Conservation (phyloP, 2,113 vertebrate species). For the Cygnus buccinator region DNA sequence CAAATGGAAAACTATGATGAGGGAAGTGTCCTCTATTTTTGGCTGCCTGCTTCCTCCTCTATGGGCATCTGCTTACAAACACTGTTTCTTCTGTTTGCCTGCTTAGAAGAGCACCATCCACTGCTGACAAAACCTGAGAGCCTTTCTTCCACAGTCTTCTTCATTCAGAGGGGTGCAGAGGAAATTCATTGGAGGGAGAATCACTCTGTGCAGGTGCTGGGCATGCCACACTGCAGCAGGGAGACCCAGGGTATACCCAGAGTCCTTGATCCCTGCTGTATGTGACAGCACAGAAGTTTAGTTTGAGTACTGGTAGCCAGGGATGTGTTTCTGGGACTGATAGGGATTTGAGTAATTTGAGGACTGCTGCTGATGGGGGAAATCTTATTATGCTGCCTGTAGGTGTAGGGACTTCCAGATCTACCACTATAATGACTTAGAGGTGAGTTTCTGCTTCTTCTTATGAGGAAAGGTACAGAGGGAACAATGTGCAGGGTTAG, state of each 20-base stretch:
- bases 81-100: not conserved
- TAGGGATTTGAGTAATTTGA: not conserved
- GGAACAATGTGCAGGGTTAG: rapidly evolving
- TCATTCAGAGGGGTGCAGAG: not conserved
- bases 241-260: not conserved
- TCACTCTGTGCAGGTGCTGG: not conserved
- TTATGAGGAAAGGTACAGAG: not conserved
- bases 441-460: not conserved
- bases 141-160: not conserved
- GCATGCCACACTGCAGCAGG: not conserved
- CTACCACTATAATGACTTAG: not conserved
- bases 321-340: too few species aligned
- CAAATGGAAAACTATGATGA: not conserved
- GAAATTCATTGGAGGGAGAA: not conserved
- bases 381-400: not conserved
- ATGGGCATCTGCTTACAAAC: not conserved
- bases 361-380: not conserved
- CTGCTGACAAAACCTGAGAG: not conserved
- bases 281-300: rapidly evolving
- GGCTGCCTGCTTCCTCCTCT: not conserved
- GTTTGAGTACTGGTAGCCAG: not conserved
- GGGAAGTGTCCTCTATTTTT: not conserved
- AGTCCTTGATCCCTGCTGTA: not conserved
- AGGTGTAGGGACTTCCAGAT: not conserved
- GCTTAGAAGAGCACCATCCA: not conserved